Conservation (phyloP, 2,113 vertebrate species). For the Otus sunia region DNA sequence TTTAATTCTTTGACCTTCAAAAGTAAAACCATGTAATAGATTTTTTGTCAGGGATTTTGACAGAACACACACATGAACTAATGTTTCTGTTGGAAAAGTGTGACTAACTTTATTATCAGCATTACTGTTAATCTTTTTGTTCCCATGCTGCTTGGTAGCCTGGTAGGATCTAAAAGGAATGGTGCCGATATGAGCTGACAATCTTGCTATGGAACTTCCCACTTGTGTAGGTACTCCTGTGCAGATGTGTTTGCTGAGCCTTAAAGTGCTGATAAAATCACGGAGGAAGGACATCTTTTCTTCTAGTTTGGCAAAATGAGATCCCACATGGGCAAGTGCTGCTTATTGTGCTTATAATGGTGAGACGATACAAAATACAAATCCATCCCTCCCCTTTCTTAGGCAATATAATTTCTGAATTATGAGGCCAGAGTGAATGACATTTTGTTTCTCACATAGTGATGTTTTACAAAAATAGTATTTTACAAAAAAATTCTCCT, state of each 20-base stretch:
- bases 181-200: not conserved
- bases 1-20: not conserved
- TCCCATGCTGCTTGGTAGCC: not conserved
- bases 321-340: not conserved
- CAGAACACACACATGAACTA: not conserved
- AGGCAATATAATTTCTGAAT: not conserved
- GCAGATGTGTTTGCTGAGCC: not conserved
- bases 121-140: not conserved
- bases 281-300: not conserved
- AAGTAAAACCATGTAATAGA: not conserved
- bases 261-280: not conserved
- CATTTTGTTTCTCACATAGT: not conserved
- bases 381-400: not conserved
- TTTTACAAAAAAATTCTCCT: not conserved
- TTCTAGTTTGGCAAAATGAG: not conserved
- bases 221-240: not conserved
- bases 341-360: not conserved
- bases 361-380: not conserved
- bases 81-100: not conserved
- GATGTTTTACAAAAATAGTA: not conserved
- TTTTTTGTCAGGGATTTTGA: not conserved
- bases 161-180: not conserved
- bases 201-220: not conserved
- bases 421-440: not conserved
- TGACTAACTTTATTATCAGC: not conserved